These are phyloP conservation scores for Coracopsis vasa DNA, from an alignment of 2,113 vertebrate species.

Conservation along the genomic window DNA sequence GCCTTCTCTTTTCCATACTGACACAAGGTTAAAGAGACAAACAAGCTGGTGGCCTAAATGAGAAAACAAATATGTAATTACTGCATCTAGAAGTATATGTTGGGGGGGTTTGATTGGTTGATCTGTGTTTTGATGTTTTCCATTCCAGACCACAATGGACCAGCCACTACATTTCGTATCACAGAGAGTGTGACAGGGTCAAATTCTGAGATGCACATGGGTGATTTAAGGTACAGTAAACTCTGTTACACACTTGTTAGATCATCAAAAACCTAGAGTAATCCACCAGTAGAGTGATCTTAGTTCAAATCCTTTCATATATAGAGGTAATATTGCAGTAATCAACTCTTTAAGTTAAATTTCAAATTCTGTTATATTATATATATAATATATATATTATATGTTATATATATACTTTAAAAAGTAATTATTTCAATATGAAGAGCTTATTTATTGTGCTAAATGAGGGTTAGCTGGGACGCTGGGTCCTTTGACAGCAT, in stretches of 20 bases:
- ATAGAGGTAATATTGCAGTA: neutral
- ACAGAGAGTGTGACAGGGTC: neutral
- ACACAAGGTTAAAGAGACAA: neutral
- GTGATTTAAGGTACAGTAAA: neutral
- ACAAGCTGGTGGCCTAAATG: neutral
- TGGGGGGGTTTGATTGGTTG: neutral
- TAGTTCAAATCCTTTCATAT: neutral
- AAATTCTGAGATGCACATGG: neutral
- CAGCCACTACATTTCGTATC: neutral
- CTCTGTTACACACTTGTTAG: neutral
- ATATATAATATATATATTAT: no score
- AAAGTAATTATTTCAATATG: neutral
- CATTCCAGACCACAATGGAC: neutral
- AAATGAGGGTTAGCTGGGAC: neutral
- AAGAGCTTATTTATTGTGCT: neutral
- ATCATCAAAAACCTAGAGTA: neutral
- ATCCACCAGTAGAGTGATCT: neutral
- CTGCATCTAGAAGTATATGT: neutral
- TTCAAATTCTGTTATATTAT: no score
- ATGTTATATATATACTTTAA: no score
- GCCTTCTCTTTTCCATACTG: neutral
- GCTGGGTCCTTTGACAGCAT: neutral
- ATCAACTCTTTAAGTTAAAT: neutral
- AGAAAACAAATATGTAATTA: neutral
- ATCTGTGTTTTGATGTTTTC: neutral